phyloP scores from a whole-genome alignment of 2,797 vertebrate genomes.

The Leptodactylus fallax region DNA sequence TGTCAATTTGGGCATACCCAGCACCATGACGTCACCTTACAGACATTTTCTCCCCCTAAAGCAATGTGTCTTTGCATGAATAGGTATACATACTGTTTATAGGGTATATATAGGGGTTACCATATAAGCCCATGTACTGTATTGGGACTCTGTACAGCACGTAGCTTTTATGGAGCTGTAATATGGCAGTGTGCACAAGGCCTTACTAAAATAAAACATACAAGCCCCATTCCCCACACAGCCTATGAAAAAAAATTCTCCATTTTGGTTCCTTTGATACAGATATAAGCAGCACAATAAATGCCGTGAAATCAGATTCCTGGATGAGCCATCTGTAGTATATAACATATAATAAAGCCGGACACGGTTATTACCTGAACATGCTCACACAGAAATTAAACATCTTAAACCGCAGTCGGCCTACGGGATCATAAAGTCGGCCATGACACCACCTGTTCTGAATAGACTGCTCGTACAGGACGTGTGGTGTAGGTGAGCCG shows the following conservation, averaged over 20 bases:
- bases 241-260: not conserved
- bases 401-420: slow-evolving; percentile 31
- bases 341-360: slow-evolving; percentile 38
- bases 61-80: too few relatives aligned
- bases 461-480: slow-evolving; percentile 18
- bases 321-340: slow-evolving; percentile 22
- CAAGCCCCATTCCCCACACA: not conserved
- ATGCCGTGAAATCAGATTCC: slow-evolving; percentile 18
- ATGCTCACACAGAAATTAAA: slow-evolving; percentile 42
- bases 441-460: slow-evolving; percentile 47
- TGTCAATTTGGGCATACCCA: too few relatives aligned
- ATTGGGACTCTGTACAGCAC: too few relatives aligned
- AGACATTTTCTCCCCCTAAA: too few relatives aligned
- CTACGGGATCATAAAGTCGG: slow-evolving; percentile 44
- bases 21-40: too few relatives aligned
- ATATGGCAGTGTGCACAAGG: too few relatives aligned
- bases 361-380: slow-evolving; percentile 22
- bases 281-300: slow-evolving; percentile 5
- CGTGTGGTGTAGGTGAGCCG: slow-evolving; percentile 48
- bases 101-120: too few relatives aligned
- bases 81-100: too few relatives aligned
- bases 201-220: not conserved
- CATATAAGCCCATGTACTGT: too few relatives aligned
- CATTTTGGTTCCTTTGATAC: not conserved
- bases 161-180: too few relatives aligned